Conservation (phyloP, 2,888 invertebrate genomes). For the Heliothis peltigera region DNA sequence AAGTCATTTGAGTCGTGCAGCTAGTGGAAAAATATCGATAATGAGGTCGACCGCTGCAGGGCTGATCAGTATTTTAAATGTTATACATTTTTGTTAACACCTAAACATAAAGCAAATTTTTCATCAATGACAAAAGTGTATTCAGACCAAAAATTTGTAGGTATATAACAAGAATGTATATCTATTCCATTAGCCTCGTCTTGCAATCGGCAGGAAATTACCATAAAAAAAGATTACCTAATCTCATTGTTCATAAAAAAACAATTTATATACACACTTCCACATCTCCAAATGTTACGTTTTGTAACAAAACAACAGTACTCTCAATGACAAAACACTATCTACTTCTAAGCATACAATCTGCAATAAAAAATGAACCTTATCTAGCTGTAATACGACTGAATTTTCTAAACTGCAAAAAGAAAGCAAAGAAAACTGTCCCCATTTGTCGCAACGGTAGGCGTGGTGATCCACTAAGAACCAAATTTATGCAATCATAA, state of each 20-base stretch:
- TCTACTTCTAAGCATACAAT: constrained; percentile 8
- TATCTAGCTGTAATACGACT: constrained; percentile 7
- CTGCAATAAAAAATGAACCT: constrained; percentile 39
- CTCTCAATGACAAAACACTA: constrained; percentile 52
- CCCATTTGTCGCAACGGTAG: constrained; percentile 85
- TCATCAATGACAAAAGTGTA: too few species aligned
- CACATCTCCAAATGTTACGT: constrained; percentile 56
- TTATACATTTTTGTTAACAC: too few species aligned
- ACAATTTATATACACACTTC: constrained; percentile 51
- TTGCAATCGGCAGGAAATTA: constrained; percentile 52
- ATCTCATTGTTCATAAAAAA: constrained; percentile 58
- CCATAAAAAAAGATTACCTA: constrained; percentile 53
- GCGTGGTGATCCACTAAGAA: constrained; percentile 80
- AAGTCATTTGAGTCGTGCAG: constrained; percentile 44
- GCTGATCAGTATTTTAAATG: not conserved
- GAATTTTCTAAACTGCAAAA: constrained; percentile 21
- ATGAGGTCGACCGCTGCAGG: not conserved
- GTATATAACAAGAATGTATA: constrained; percentile 9
- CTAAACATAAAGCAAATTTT: too few species aligned
- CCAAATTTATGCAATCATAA: constrained; percentile 43
- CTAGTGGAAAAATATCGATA: constrained; percentile 14
- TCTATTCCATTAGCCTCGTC: constrained; percentile 21
- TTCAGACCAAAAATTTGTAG: not conserved
- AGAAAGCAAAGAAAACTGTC: constrained; percentile 79
- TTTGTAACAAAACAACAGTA: constrained; percentile 57